Conservation (phyloP, 2,113 vertebrate species). For the Emydura subglobosa region DNA sequence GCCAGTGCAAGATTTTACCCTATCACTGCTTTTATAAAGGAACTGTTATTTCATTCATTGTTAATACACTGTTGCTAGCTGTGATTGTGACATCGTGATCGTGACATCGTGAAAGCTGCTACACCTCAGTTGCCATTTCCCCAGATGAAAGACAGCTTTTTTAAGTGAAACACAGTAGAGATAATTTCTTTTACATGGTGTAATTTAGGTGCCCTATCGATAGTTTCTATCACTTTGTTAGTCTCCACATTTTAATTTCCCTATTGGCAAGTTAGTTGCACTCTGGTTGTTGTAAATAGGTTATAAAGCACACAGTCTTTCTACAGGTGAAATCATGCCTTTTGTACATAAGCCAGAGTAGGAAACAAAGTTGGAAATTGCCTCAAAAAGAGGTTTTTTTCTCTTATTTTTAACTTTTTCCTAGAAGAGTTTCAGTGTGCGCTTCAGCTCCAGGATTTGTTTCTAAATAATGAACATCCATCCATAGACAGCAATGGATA, state of each 20-base stretch:
- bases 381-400: not conserved
- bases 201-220: too few relatives aligned
- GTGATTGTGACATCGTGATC: not conserved
- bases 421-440: not conserved
- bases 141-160: not conserved
- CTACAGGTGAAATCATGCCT: not conserved
- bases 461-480: not conserved
- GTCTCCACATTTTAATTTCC: not conserved
- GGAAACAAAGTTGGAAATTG: not conserved
- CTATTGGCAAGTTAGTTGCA: not conserved
- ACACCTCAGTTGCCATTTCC: not conserved
- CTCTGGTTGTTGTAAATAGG: not conserved
- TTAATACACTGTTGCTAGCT: slow-evolving; percentile 1
- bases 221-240: not conserved
- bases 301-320: not conserved
- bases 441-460: not conserved
- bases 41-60: not conserved
- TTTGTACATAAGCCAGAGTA: slow-evolving; percentile 24
- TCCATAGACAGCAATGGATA: not conserved
- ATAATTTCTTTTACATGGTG: not conserved
- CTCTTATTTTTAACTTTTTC: not conserved
- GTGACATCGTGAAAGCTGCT: not conserved
- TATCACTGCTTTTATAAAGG: not conserved
- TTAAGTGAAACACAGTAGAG: not conserved
- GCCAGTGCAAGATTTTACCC: not conserved